Conservation (phyloP, 1,140 invertebrate genomes). For the Drosophila jambulina region DNA sequence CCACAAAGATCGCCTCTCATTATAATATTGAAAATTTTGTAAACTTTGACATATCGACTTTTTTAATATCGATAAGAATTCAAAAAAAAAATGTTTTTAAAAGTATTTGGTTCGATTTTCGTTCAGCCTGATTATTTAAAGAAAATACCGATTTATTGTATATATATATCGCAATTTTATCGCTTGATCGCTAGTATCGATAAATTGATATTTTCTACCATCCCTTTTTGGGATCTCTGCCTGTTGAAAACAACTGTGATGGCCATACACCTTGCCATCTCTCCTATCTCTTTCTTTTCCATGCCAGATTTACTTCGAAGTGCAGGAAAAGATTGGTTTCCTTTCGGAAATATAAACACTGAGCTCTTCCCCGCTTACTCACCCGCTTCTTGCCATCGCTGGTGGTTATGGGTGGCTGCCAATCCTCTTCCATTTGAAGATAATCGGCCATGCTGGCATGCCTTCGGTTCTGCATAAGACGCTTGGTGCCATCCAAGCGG, state of each 20-base stretch:
- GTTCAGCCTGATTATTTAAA: no score
- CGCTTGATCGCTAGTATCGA: no score
- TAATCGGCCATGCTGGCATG: constrained; percentile 94
- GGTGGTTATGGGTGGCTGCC: constrained; percentile 86
- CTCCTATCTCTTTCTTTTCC: background rate
- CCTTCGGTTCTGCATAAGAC: constrained; percentile 86
- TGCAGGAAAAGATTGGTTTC: background rate
- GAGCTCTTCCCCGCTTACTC: constrained; percentile 80
- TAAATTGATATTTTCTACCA: background rate
- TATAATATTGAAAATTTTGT: no score
- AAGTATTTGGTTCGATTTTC: no score
- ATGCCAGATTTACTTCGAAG: background rate
- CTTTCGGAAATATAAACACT: background rate
- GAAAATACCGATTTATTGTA: no score
- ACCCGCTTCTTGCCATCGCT: constrained; percentile 96
- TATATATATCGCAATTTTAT: no score
- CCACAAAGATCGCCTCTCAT: no score
- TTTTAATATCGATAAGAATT: no score
- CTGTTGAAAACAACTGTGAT: background rate
- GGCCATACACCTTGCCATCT: background rate
- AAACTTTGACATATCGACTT: no score
- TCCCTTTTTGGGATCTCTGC: background rate
- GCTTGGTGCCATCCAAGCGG: constrained; percentile 93
- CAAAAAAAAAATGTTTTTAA: no score
- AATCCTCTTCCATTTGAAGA: constrained; percentile 94